These are phyloP conservation scores for Salvelinus namaycush DNA, from an alignment of 2,113 vertebrate genomes.

Conservation along the genomic window DNA sequence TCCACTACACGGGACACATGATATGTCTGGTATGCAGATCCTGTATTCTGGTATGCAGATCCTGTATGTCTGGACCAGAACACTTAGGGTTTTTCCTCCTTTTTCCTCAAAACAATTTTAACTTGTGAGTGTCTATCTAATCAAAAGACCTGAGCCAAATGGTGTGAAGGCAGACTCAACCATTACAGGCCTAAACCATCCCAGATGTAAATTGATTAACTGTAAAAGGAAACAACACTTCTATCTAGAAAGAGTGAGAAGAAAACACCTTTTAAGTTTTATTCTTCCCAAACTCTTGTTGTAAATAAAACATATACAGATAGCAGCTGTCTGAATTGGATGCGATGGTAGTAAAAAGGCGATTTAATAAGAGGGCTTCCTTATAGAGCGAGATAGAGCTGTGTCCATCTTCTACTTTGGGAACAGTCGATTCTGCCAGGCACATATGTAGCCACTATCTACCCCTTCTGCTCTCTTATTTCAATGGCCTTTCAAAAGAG, in stretches of 20 bases:
- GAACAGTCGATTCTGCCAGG: slow-evolving; percentile 15
- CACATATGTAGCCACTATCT: neutral
- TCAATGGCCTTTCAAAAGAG: slow-evolving; percentile 54
- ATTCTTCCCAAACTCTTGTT: neutral
- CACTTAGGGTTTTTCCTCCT: too few species aligned
- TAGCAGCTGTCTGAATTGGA: slow-evolving; percentile 13
- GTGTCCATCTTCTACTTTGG: slow-evolving; percentile 7
- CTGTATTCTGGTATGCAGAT: neutral
- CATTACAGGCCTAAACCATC: neutral
- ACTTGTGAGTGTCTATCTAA: neutral
- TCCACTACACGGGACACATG: neutral
- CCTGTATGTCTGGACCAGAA: neutral
- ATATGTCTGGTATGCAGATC: neutral
- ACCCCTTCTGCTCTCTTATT: slow-evolving; percentile 33
- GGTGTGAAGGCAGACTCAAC: neutral
- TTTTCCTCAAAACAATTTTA: neutral
- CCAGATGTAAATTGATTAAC: neutral
- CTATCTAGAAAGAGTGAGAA: neutral
- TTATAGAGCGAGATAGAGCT: slow-evolving; percentile 9
- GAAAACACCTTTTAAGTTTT: neutral
- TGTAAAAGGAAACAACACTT: neutral
- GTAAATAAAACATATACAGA: slow-evolving; percentile 1
- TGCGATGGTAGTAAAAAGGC: slow-evolving; percentile 25
- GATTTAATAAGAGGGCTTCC: slow-evolving; percentile 17
- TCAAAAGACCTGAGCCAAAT: too few species aligned